Percentiles rank a stretch among this genome's conserved stretches.
Conservation (phyloP, 2,888 invertebrate genomes). For the Clivina fossor region DNA sequence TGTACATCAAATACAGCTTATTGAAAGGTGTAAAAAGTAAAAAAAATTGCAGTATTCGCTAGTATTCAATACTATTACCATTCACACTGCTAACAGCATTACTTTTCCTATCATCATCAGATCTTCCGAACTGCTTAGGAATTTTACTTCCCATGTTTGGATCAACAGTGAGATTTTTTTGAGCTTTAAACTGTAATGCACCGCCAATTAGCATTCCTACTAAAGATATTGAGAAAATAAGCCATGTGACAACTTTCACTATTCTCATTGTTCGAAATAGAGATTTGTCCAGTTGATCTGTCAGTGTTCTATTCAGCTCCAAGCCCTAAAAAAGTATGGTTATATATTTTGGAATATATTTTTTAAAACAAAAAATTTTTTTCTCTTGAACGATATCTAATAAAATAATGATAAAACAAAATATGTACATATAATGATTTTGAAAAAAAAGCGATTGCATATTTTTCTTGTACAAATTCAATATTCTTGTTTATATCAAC, state of each 20-base stretch:
- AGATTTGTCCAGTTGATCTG: slow-evolving; percentile 64
- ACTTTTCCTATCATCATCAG: too few species aligned
- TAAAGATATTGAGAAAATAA: slow-evolving; percentile 58
- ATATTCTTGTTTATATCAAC: too few species aligned
- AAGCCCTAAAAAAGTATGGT: slow-evolving; percentile 62
- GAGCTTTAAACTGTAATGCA: slow-evolving; percentile 51
- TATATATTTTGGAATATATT: too few species aligned
- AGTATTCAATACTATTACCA: slow-evolving; percentile 28
- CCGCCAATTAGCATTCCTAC: slow-evolving; percentile 51
- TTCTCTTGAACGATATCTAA: too few species aligned
- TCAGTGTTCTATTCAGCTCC: slow-evolving; percentile 66
- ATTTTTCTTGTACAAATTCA: too few species aligned
- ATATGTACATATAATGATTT: too few species aligned
- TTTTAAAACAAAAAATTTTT: too few species aligned
- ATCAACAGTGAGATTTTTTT: slow-evolving; percentile 42
- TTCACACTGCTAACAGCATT: slow-evolving; percentile 42
- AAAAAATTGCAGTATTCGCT: slow-evolving; percentile 22
- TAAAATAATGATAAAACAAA: too few species aligned
- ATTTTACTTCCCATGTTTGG: slow-evolving; percentile 31
- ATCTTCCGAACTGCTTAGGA: slow-evolving; percentile 17
- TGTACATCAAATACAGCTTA: slow-evolving; percentile 18
- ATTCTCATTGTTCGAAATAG: slow-evolving; percentile 59
- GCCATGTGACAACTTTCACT: slow-evolving; percentile 61
- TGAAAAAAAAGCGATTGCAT: too few species aligned
- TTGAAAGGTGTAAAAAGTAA: slow-evolving; percentile 18